Evolutionary conservation across 2,113 vertebrate species (phyloP), one percentile per base, ranked within the genome.

Genomic region (Sardina pilchardus): DNA sequence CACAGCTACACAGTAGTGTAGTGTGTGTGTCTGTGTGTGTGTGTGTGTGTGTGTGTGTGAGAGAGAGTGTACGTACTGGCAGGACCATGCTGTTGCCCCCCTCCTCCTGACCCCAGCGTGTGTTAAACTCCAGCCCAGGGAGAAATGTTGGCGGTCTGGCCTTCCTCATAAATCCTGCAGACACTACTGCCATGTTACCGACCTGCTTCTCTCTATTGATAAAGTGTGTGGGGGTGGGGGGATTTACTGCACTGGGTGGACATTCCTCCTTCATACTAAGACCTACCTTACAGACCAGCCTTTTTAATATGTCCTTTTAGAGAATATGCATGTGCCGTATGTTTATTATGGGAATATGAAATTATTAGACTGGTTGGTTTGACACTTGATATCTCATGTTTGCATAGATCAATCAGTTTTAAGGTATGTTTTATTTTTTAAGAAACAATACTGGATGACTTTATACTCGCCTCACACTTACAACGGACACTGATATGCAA

Each of bases 161-260:
- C 53, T 21, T 59, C 21, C 53, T 59, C 53, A 59, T 59, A 59
- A 59, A 59, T 67, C 63, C 63, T 67, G 26, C n/a, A 67, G 63
- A 67, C 53, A 59, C 53, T 67, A 67, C 63, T 67, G n/a, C 63
- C 63, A 67, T 67, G 63, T 12, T 67, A 26, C 63, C n/a, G 63
- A 67, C 26, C 63, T 30, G 63, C 3, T 8, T 30, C 56, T 59
- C n/a, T 67, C 7, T 67, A 30, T 67, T 67, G 59, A 67, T 26
- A 67, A 67, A 30, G 63, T 67, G 63, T 67, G 63, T 30, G 63
- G 8, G 26, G n/a, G 63, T 67, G 63, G n/a, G 24, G n/a, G 63
- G 8, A 30, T 30, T 26, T 67, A 30, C n/a, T 26, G 56, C 56
- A 63, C 56, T 26, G 6, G 56, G 24, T 26, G n/a, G 56, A 63